Base-by-base conservation (phyloP, 2,888 invertebrate species). In the Prenolepis imparis region DNA sequence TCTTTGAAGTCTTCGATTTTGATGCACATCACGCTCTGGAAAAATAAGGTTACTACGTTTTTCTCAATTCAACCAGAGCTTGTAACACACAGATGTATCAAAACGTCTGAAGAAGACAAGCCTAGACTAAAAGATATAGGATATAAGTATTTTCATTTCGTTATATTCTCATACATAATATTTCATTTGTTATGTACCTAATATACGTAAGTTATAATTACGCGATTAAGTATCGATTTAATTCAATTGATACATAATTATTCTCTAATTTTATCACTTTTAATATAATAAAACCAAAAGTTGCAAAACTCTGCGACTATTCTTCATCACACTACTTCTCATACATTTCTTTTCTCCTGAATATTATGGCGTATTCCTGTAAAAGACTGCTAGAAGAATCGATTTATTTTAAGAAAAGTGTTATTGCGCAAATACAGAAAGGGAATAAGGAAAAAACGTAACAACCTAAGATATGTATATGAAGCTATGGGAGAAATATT, bases 161-260 rank as follows among this genome's bases (percentile, higher is more conserved):
- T 91, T 90, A 91, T 93, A 93, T 93, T 93, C n/a, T n/a, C 91
- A 90, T 93, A 92, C 89, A 87, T 92, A 93, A 93, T 93, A 93
- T 93, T 93, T 93, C 90, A 91, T 87, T 87, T 90, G 75, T 91
- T 88, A 91, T 90, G 89, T 91, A 28, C 28, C 28, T 28, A 92
- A 91, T 90, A 91, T 90, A 90, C 88, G 87, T 90, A 91, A 90
- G 86, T 89, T 91, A 91, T 90, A 80, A 86, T 90, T 90, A 89
- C 88, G 48, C 48, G 89, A 85, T 86, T 86, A 78, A 84, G 83
- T 81, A 82, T 74, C 63, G 28, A 73, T 84, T 84, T 85, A 82
- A 84, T 28, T 57, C 39, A 48, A 81, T 75, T 48, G 59, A 83
- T 83, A 80, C 67, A 87, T 67, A 77, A 84, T 82, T 83, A 87